Evolutionary conservation across 1,140 invertebrate genomes (phyloP).

Genomic region (Drosophila sproati): DNA sequence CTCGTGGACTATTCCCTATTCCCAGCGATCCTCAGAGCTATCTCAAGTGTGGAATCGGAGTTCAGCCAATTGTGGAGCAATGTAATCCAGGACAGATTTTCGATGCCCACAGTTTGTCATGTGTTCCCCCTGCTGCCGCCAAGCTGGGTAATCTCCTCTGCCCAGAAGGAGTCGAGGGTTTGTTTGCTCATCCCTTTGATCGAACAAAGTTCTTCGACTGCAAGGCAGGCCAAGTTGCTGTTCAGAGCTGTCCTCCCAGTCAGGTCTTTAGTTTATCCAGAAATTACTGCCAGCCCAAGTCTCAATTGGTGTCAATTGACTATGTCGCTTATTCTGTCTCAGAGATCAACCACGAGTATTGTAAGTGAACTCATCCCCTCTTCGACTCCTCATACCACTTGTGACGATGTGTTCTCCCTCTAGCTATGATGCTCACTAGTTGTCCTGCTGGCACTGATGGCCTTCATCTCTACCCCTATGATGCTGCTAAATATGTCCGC

Average conservation of each 20-base stretch:
- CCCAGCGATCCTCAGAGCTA: constrained; percentile 87
- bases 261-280: constrained; percentile 88
- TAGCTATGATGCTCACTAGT: constrained; percentile 61
- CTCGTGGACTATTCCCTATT: constrained; percentile 86
- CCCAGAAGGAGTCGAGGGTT: constrained; percentile 79
- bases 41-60: constrained; percentile 87
- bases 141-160: constrained; percentile 47
- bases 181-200: constrained; percentile 87
- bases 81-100: constrained; percentile 88
- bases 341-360: constrained; percentile 61
- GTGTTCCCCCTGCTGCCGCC: constrained; percentile 84
- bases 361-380: constrained; percentile 52
- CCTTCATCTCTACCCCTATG: constrained; percentile 73
- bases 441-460: constrained; percentile 67
- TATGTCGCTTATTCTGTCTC: constrained; percentile 72
- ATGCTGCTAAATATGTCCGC: constrained; percentile 68
- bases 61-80: constrained; percentile 86
- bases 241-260: constrained; percentile 87
- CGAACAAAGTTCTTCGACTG: constrained; percentile 89
- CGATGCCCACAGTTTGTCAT: constrained; percentile 86
- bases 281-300: constrained; percentile 87
- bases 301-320: constrained; percentile 85
- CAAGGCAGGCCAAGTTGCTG: constrained; percentile 85
- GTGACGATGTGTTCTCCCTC: neutral
- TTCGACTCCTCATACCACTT: too few relatives aligned